Base-by-base conservation (phyloP, 2,797 vertebrate genomes). In the Strix occidentalis region DNA sequence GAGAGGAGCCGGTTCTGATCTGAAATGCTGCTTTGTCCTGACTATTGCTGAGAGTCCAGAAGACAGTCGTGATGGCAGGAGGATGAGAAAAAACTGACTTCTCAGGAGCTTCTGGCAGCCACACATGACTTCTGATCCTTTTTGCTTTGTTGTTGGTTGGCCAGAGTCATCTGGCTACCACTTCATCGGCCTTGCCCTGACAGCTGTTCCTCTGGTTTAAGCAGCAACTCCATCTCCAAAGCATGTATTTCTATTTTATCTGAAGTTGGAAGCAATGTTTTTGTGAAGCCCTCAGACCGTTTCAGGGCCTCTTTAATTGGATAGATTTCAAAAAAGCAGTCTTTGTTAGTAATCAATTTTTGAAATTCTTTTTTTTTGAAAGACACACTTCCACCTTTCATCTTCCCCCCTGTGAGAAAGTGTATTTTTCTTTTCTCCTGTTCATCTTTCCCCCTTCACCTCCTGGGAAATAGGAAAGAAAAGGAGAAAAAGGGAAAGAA, bases 231-330 rank as follows among this genome's bases (percentile, higher is more conserved):
- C 54, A 29, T 63, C 58, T 57, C 58, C 33, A 41, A 48, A 87
- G 46, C 18, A 41, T 25, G 29, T 66, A 4, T 77, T 74, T 85
- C 53, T 78, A 0, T 41, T 93, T 76, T 39, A 51, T 7, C 45
- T 57, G 16, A n/a, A 66, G 35, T 31, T 43, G 53, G 84, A 93
- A 70, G n/a, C 31, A 33, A 37, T 51, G 50, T 64, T 89, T 90
- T 91, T 89, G 45, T 81, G 72, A 86, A 90, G 76, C 12, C 41
- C 50, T 90, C 45, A 16, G 75, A 23, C n/a, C 20, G 37, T 81
- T 51, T 90, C 77, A 81, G 77, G 75, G n/a, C 54, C 54, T 75
- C 77, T 93, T 56, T 84, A 92, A 92, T 79, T 51, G 66, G 61
- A n/a, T 2, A 43, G 50, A 72, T 90, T 93, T 88, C 61, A 28